Evolutionary conservation across 2,797 vertebrate genomes (phyloP).

Genomic region (Sphenopsis melanotis): DNA sequence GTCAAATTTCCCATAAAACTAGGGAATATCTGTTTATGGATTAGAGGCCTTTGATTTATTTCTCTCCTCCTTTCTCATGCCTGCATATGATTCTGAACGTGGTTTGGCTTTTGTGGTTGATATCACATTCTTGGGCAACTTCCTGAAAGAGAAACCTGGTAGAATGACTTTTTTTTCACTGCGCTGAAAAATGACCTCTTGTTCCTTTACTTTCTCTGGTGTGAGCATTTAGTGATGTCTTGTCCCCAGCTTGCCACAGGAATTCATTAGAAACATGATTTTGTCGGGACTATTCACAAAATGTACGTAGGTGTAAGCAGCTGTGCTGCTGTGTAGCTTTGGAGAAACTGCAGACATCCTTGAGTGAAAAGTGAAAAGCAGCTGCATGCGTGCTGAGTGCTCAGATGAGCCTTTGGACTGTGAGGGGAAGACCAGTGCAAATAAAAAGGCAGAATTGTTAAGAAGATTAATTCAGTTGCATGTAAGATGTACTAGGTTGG

Average conservation of each 20-base stretch:
- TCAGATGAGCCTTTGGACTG: not conserved
- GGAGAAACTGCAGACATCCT: not conserved
- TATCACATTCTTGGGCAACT: conserved; percentile 16
- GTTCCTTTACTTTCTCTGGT: not conserved
- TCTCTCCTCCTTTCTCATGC: not conserved
- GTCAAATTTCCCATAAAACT: not conserved
- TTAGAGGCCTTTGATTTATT: not conserved
- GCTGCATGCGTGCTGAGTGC: not conserved
- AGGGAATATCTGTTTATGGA: not conserved
- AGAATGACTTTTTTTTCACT: not conserved
- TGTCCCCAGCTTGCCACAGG: not conserved
- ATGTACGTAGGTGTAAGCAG: not conserved
- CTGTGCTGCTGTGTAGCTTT: accelerated
- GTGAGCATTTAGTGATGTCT: not conserved
- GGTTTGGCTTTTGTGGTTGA: conserved; percentile 10
- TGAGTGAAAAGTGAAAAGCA: not conserved
- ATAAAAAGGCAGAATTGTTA: not conserved
- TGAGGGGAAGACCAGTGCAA: not conserved
- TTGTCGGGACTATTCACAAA: not conserved
- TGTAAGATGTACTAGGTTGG: not conserved
- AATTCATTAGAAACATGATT: not conserved
- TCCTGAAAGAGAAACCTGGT: conserved; percentile 36
- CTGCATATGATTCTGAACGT: not conserved
- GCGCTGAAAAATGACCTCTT: not conserved
- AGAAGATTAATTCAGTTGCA: not conserved